These are phyloP conservation scores for Mastacembelus armatus DNA, from an alignment of 2,797 vertebrate species.

Conservation along the genomic window DNA sequence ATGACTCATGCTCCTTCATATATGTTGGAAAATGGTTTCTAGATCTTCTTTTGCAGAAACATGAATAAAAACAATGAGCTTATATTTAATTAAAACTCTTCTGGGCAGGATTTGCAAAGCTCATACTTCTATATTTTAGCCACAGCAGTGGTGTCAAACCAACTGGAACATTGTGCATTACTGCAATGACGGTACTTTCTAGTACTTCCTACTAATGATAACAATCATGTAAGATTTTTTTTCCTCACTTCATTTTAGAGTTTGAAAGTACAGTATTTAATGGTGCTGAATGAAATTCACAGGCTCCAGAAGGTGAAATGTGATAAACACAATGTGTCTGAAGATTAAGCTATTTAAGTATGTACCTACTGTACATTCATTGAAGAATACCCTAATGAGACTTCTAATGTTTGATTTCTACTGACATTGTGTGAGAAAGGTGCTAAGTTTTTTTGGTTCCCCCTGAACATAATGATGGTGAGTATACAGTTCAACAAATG, in stretches of 20 bases:
- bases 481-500: neutral
- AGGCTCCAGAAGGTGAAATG: neutral
- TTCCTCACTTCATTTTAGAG: neutral
- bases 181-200: neutral
- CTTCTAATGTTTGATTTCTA: neutral
- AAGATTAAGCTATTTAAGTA: neutral
- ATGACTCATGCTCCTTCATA: neutral
- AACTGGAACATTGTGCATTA: too few relatives aligned
- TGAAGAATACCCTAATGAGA: neutral
- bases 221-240: neutral
- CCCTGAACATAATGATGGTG: neutral
- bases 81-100: too few relatives aligned
- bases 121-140: neutral
- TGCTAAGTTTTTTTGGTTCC: neutral
- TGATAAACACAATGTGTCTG: neutral
- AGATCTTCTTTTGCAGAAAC: neutral
- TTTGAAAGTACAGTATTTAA: neutral
- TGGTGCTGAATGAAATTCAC: neutral
- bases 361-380: too few relatives aligned
- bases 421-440: neutral
- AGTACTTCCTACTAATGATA: neutral
- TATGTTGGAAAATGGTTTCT: neutral
- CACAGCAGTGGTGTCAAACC: neutral
- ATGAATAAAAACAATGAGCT: too few relatives aligned
- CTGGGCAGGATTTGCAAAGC: neutral